Percentiles rank a stretch among this genome's conserved stretches.
Conservation (phyloP, 2,113 vertebrate species). For the Platysternon megacephalum region DNA sequence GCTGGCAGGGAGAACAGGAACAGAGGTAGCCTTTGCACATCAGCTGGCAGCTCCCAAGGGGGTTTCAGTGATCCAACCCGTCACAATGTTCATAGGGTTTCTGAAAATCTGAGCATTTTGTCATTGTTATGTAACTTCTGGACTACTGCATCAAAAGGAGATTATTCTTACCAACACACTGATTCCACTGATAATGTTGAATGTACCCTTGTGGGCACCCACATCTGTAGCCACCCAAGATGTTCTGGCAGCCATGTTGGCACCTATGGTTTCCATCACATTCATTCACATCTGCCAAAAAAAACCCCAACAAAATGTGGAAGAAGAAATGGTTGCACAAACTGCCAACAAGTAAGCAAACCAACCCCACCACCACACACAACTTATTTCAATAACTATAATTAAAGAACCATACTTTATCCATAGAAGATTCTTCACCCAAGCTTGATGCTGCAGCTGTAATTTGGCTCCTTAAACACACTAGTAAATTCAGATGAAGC, state of each 20-base stretch:
- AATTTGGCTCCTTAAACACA: neutral
- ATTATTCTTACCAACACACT: slow-evolving; percentile 86
- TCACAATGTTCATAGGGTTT: neutral
- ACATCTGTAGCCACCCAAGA: slow-evolving; percentile 85
- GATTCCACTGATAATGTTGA: slow-evolving; percentile 91
- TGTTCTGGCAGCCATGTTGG: slow-evolving; percentile 88
- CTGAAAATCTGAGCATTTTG: neutral
- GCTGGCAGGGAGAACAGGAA: too few species aligned
- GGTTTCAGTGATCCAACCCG: too few species aligned
- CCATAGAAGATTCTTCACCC: neutral
- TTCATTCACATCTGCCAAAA: slow-evolving; percentile 84
- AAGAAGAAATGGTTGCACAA: neutral
- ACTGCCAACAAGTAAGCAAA: neutral
- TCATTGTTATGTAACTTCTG: neutral
- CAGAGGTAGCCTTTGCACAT: too few species aligned
- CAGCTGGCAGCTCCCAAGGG: too few species aligned
- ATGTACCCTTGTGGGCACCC: slow-evolving; percentile 87
- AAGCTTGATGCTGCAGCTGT: neutral
- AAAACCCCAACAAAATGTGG: neutral
- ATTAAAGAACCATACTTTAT: neutral
- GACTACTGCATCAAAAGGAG: neutral
- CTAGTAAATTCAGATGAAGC: accelerated
- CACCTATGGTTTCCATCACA: slow-evolving; percentile 86
- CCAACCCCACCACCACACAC: neutral
- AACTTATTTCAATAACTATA: neutral